Evolutionary conservation across 2,797 vertebrate species (phyloP).

Genomic region (Enteromius argenteus): DNA sequence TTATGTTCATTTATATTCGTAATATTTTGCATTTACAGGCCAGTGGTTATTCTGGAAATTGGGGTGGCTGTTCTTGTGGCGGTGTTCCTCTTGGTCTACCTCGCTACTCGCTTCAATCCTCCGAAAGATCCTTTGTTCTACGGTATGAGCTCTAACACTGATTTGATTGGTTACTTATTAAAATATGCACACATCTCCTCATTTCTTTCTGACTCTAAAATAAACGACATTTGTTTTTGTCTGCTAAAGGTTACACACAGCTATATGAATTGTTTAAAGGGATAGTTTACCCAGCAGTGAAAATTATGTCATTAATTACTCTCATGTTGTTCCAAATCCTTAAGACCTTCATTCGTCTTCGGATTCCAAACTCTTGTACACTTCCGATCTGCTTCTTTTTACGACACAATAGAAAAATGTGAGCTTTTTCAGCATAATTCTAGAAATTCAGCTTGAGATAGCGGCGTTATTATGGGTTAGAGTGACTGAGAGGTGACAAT

Average conservation of each 20-base stretch:
- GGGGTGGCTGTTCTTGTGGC: conserved; percentile 73
- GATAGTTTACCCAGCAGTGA: background rate
- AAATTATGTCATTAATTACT: background rate
- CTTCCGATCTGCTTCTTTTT: background rate
- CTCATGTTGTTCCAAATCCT: background rate
- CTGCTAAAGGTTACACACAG: background rate
- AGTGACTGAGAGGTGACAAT: conserved; percentile 19
- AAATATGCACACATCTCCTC: conserved; percentile 10
- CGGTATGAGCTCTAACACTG: conserved; percentile 68
- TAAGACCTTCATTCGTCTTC: background rate
- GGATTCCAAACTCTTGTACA: background rate
- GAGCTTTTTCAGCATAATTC: background rate
- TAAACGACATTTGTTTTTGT: background rate
- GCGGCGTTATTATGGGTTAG: background rate
- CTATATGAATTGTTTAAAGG: background rate
- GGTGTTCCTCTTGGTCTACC: conserved; percentile 76
- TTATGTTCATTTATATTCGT: conserved; percentile 18
- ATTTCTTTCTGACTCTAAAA: conserved; percentile 5
- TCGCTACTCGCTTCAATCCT: conserved; percentile 73
- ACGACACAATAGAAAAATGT: background rate
- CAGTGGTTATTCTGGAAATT: conserved; percentile 68
- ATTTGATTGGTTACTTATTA: conserved; percentile 37
- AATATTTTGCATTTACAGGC: conserved; percentile 64
- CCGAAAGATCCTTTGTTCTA: conserved; percentile 85
- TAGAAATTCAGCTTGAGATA: conserved; percentile 10